Percentiles rank a stretch among this genome's conserved stretches.
These are phyloP conservation scores for Chelonus insularis DNA, from an alignment of 1,140 invertebrate genomes.

Conservation along the genomic window DNA sequence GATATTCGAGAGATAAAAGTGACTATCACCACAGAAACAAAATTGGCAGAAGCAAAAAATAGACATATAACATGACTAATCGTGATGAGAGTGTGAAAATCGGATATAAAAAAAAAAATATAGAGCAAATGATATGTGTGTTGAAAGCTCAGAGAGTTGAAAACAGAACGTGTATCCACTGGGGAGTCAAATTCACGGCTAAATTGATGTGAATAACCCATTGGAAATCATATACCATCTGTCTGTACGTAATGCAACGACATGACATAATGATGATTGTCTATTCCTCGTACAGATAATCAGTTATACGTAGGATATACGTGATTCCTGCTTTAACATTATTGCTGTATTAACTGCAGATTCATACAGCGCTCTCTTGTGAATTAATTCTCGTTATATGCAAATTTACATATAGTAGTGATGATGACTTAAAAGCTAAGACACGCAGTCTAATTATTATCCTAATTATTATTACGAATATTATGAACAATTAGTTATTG, in stretches of 20 bases:
- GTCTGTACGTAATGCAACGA: conserved; percentile 33
- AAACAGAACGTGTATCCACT: conserved; percentile 5
- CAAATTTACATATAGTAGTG: too few relatives aligned
- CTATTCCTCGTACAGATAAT: conserved; percentile 34
- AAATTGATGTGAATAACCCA: conserved; percentile 26
- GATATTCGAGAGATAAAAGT: too few relatives aligned
- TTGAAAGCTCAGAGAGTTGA: conserved; percentile 10
- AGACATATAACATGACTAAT: too few relatives aligned
- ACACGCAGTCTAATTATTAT: too few relatives aligned
- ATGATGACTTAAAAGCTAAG: too few relatives aligned
- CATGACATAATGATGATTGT: conserved; percentile 41
- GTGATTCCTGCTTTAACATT: conserved; percentile 7
- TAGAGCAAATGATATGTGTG: not conserved
- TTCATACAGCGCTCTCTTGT: not conserved
- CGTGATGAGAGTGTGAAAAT: conserved; percentile 2
- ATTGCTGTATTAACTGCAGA: not conserved
- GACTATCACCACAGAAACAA: too few relatives aligned
- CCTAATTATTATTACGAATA: not conserved
- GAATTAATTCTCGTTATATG: not conserved
- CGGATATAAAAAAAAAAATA: not conserved
- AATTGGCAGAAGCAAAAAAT: too few relatives aligned
- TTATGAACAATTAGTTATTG: conserved; percentile 7
- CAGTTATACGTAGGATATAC: not conserved
- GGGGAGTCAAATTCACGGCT: conserved; percentile 26
- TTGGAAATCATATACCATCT: conserved; percentile 41